A percentile compares a stretch with the other conserved stretches of the same genome.
Conservation (phyloP, 2,113 vertebrate genomes). For the Synodontis membranacea region DNA sequence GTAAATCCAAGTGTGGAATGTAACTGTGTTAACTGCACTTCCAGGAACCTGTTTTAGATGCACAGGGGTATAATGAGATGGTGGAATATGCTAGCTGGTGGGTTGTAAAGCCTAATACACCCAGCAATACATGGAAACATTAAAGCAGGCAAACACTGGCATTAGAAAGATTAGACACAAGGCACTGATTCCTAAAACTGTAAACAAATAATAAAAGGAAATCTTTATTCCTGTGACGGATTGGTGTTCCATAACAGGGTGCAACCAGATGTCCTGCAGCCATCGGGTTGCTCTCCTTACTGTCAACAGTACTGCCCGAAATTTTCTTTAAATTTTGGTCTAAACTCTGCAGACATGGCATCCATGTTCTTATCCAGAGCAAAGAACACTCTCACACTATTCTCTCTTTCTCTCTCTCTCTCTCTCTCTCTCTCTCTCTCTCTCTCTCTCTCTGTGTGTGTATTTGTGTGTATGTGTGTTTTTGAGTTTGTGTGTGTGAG, state of each 20-base stretch:
- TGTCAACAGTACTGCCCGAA: constrained; percentile 2
- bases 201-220: not conserved
- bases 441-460: not conserved
- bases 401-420: not conserved
- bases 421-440: too few species aligned
- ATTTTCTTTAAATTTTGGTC: not conserved
- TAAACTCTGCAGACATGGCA: not conserved
- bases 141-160: constrained; percentile 8
- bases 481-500: not conserved
- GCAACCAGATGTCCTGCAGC: not conserved
- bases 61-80: not conserved
- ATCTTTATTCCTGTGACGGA: not conserved
- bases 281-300: not conserved
- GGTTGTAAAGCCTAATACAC: constrained; percentile 1
- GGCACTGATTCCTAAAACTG: not conserved
- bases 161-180: not conserved
- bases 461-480: constrained; percentile 4
- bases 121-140: not conserved
- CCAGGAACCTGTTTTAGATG: constrained; percentile 37
- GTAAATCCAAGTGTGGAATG: constrained; percentile 45
- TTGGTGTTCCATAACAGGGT: not conserved
- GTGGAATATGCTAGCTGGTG: constrained; percentile 7
- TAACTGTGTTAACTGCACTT: constrained; percentile 1
- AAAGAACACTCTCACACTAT: not conserved
- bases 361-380: not conserved